Evolutionary conservation across 2,797 vertebrate genomes (phyloP), one percentile per base, ranked within the genome.

Genomic region (Sternotherus odoratus): DNA sequence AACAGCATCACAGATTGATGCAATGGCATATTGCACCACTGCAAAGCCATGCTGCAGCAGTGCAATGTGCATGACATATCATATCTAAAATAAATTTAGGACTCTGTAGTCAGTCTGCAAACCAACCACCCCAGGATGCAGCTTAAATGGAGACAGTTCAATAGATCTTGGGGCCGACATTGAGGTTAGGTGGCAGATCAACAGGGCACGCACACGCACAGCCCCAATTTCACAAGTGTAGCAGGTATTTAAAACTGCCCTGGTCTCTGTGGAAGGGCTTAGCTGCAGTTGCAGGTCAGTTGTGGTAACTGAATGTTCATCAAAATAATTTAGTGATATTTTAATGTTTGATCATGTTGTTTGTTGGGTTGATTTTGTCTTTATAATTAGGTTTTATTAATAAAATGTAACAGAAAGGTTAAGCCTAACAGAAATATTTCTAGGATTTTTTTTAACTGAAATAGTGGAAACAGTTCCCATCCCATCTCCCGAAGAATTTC

Each of bases 391-490:
- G 48, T 6, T 33, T 43, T 46, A 19, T 51, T 60, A 77, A 88
- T 82, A 26, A 11, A 83, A 79, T 0, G 8, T n/a, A 91, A 33
- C 39, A 77, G 39, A 46, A 86, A 79, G 91, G 33, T 3, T 9
- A 5, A 81, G 7, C 1, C 51, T 0, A 2, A 48, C 17, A 84
- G 74, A 39, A 89, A 77, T 0, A 0, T 12, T 36, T 23, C 24
- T 36, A 19, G 0, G 3, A 19, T 46, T 13, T 72, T 87, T 66
- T 53, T 51, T 56, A 66, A 36, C 79, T 56, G 48, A 33, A 50
- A 49, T 79, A 39, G 23, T 53, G 21, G 28, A 88, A 88, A 63
- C 39, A 23, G 46, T 48, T 51, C 9, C 60, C 19, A 43, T 75
- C 24, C 30, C 57, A 15, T 13, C 57, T 15, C 57, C 30, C 16